Evolutionary conservation across 1,140 invertebrate genomes (phyloP).

Genomic region (Anoplophora glabripennis): DNA sequence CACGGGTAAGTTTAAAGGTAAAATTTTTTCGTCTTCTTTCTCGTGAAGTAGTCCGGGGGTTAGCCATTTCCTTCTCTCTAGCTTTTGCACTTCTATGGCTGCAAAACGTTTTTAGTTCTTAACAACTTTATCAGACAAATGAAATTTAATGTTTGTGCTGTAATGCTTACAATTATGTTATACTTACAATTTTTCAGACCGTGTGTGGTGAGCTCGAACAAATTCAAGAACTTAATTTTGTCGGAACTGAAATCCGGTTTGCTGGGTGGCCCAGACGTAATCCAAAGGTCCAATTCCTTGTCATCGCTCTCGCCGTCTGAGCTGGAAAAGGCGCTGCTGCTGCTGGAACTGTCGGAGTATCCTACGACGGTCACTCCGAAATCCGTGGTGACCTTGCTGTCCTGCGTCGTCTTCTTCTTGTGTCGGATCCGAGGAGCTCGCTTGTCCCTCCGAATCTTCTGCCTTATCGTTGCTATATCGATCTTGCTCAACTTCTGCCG

Average conservation of each 20-base stretch:
- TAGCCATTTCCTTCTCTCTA: slow-evolving; percentile 41
- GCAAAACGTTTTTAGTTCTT: background rate
- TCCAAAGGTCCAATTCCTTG: slow-evolving; percentile 36
- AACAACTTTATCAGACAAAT: background rate
- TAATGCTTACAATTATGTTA: too few species aligned
- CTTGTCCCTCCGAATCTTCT: slow-evolving; percentile 13
- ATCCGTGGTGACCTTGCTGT: slow-evolving; percentile 20
- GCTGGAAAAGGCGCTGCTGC: slow-evolving; percentile 28
- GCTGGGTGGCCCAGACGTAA: slow-evolving; percentile 36
- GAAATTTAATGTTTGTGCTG: too few species aligned
- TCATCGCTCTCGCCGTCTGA: slow-evolving; percentile 36
- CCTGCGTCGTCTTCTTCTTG: slow-evolving; percentile 1
- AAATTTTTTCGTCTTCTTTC: slow-evolving; percentile 25
- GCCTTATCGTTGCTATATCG: slow-evolving; percentile 38
- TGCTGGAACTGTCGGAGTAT: slow-evolving; percentile 33
- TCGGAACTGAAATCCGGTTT: slow-evolving; percentile 29
- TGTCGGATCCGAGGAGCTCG: background rate
- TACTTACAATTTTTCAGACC: slow-evolving; percentile 42
- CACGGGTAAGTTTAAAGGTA: slow-evolving; percentile 40
- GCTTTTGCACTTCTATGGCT: slow-evolving; percentile 41
- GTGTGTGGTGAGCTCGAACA: slow-evolving; percentile 41
- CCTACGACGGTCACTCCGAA: slow-evolving; percentile 32
- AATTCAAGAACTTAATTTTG: slow-evolving; percentile 39
- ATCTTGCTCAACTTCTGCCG: slow-evolving; percentile 42
- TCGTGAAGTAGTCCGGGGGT: slow-evolving; percentile 9